Evolutionary conservation across 2,888 invertebrate species (phyloP).

Genomic region (Tipula helvola): DNA sequence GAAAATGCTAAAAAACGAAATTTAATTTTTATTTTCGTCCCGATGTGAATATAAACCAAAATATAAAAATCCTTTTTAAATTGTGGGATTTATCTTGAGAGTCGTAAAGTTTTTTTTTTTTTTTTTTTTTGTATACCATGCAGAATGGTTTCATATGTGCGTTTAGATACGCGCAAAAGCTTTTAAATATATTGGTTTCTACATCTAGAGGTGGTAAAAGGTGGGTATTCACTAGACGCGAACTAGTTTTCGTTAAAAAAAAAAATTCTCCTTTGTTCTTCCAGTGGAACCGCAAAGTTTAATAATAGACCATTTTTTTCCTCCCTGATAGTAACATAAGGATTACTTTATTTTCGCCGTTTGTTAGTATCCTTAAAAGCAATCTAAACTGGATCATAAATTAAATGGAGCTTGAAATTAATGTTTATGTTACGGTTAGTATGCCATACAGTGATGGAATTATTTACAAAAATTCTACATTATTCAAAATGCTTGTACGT

Average conservation of each 20-base stretch:
- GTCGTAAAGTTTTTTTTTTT: neutral
- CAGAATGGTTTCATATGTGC: neutral
- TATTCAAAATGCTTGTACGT: neutral
- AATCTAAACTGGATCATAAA: neutral
- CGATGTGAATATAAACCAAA: neutral
- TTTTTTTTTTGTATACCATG: neutral
- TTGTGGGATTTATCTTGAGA: neutral
- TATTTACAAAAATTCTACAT: neutral
- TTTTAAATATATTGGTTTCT: neutral
- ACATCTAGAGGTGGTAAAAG: neutral
- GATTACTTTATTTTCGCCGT: neutral
- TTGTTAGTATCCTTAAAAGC: neutral
- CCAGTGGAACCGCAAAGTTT: neutral
- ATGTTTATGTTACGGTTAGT: neutral
- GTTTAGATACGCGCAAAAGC: neutral
- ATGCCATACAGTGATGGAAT: neutral
- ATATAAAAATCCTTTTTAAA: neutral
- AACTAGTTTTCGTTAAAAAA: neutral
- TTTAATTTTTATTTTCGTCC: neutral
- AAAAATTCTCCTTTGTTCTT: neutral
- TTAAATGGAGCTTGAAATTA: neutral
- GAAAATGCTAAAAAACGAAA: neutral
- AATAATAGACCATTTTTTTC: neutral
- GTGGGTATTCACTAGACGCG: neutral
- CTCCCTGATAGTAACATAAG: neutral